phyloP scores from a whole-genome alignment of 2,113 vertebrate species.

The Pituophis catenifer region DNA sequence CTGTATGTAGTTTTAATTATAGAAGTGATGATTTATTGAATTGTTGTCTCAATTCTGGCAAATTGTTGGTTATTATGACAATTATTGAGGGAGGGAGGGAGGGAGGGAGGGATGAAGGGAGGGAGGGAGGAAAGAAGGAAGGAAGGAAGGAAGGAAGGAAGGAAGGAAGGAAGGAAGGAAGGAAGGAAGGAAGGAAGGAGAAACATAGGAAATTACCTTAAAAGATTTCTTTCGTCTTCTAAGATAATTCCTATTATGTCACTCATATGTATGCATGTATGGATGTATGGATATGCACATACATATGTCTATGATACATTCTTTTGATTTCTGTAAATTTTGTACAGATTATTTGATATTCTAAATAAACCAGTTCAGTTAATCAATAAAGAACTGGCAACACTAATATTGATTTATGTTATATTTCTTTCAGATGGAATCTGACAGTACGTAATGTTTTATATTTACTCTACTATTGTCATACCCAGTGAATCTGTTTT shows the following conservation, averaged over 20 bases:
- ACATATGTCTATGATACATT: not conserved
- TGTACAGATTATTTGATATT: not conserved
- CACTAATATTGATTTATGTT: not conserved
- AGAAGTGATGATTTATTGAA: not conserved
- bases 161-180: not conserved
- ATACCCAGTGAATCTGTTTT: not conserved
- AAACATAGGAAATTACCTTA: not conserved
- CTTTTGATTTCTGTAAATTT: not conserved
- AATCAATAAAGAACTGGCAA: not conserved
- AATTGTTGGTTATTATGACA: not conserved
- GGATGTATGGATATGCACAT: not conserved
- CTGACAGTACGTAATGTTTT: conserved; percentile 16
- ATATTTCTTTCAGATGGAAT: conserved; percentile 21
- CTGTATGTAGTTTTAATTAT: not conserved
- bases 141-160: not conserved
- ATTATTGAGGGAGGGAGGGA: not conserved
- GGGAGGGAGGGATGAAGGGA: not conserved
- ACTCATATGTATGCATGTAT: not conserved
- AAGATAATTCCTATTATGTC: not conserved
- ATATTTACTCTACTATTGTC: not conserved
- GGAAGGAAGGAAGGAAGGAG: not conserved
- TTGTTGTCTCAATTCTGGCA: not conserved
- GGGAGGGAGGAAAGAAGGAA: no score
- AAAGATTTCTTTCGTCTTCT: not conserved
- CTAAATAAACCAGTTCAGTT: not conserved